Evolutionary conservation across 1,140 invertebrate genomes (phyloP).

Genomic region (Tetragonula clypearis): DNA sequence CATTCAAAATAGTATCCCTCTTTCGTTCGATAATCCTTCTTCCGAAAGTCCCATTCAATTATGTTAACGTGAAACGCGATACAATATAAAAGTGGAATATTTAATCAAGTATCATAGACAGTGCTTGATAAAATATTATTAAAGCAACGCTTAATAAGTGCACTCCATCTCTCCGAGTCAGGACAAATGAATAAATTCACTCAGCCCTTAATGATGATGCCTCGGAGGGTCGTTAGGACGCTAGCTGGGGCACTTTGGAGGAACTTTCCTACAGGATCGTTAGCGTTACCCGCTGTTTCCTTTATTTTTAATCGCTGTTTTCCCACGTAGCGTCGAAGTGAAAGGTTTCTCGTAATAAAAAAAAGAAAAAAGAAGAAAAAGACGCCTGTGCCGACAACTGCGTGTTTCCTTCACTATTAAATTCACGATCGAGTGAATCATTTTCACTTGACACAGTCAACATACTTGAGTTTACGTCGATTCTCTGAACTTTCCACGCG

Average conservation of each 20-base stretch:
- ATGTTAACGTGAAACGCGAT: too few species aligned
- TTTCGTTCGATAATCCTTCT: too few species aligned
- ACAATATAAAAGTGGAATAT: neutral
- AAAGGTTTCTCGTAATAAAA: slow-evolving; percentile 39
- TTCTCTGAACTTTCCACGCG: too few species aligned
- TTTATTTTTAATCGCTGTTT: slow-evolving; percentile 52
- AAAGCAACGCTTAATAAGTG: neutral
- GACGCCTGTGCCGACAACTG: neutral
- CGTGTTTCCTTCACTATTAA: neutral
- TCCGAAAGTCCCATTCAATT: too few species aligned
- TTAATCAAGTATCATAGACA: neutral
- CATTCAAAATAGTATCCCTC: too few species aligned
- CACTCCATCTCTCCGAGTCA: neutral
- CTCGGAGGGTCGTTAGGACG: slow-evolving; percentile 8
- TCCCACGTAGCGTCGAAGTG: slow-evolving; percentile 42
- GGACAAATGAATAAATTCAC: slow-evolving; percentile 22
- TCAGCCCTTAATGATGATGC: slow-evolving; percentile 14
- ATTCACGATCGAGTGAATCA: neutral
- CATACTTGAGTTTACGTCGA: neutral
- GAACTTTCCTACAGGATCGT: slow-evolving; percentile 11
- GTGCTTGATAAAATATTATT: neutral
- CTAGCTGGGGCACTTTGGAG: neutral
- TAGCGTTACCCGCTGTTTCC: slow-evolving; percentile 30
- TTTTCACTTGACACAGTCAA: neutral
- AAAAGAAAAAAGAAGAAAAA: neutral